Evolutionary conservation across 2,797 vertebrate species (phyloP).

Genomic region (Periparus ater): DNA sequence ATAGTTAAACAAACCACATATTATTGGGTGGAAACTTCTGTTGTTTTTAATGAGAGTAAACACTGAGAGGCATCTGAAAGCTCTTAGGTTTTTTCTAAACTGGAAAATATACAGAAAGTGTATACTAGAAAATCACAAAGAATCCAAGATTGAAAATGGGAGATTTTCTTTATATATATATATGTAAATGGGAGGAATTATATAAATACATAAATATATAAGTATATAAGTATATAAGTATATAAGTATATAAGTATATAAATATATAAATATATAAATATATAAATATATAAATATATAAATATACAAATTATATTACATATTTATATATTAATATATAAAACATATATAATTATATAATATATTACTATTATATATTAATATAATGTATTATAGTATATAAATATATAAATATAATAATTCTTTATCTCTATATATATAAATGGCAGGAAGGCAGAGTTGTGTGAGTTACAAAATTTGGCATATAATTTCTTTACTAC

Average conservation of each 20-base stretch:
- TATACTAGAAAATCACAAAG: neutral
- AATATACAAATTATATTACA: too few species aligned
- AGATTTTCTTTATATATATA: neutral
- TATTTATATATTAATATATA: too few species aligned
- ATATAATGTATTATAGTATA: too few species aligned
- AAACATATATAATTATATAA: too few species aligned
- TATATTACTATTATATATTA: too few species aligned
- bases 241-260: too few species aligned
- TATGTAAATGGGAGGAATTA: too few species aligned
- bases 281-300: too few species aligned
- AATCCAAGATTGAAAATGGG: neutral
- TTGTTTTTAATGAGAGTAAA: neutral
- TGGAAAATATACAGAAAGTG: neutral
- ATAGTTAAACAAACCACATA: neutral
- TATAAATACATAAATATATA: too few species aligned
- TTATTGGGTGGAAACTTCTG: neutral
- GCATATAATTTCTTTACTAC: neutral
- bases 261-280: too few species aligned
- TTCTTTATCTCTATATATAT: neutral
- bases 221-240: too few species aligned
- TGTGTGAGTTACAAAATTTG: neutral
- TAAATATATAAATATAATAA: too few species aligned
- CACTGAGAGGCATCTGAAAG: neutral
- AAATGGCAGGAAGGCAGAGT: neutral
- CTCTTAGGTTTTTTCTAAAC: neutral